Conservation (phyloP, 2,888 invertebrate genomes). For the Caenorhabditis sp. region DNA sequence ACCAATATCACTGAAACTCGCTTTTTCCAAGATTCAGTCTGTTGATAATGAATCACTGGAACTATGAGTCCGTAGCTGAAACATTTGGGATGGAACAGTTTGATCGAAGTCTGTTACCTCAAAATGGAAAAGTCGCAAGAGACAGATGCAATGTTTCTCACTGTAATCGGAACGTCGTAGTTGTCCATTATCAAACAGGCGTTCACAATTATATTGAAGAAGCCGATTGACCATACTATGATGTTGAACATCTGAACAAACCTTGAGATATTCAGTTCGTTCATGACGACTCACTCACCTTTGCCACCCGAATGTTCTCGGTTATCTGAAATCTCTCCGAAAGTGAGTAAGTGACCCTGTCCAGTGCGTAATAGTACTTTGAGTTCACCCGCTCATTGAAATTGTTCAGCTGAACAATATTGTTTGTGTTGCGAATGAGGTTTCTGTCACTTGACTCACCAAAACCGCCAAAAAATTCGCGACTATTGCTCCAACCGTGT, state of each 20-base stretch:
- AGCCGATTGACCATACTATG: constrained; percentile 42
- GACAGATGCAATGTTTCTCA: constrained; percentile 31
- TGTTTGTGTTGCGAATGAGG: neutral
- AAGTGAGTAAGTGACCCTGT: constrained; percentile 11
- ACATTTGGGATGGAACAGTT: too few species aligned
- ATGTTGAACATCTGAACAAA: constrained; percentile 37
- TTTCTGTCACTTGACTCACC: neutral
- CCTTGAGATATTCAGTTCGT: neutral
- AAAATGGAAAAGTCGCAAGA: constrained; percentile 45
- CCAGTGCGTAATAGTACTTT: constrained; percentile 32
- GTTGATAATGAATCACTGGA: constrained; percentile 26
- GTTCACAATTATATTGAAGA: constrained; percentile 49
- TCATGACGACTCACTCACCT: neutral
- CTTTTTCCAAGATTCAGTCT: constrained; percentile 39
- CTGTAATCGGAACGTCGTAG: constrained; percentile 23
- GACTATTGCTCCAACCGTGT: constrained; percentile 44
- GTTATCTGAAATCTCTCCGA: constrained; percentile 44
- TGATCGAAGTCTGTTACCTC: constrained; percentile 3
- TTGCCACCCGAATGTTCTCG: constrained; percentile 31
- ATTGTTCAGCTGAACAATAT: constrained; percentile 21
- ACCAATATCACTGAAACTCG: constrained; percentile 31
- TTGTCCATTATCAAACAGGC: constrained; percentile 42
- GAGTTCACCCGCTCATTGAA: constrained; percentile 36
- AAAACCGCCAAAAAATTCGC: constrained; percentile 34
- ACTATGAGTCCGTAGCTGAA: constrained; percentile 41